These are phyloP conservation scores for Pluvialis apricaria DNA, from an alignment of 2,113 vertebrate genomes.

Conservation along the genomic window DNA sequence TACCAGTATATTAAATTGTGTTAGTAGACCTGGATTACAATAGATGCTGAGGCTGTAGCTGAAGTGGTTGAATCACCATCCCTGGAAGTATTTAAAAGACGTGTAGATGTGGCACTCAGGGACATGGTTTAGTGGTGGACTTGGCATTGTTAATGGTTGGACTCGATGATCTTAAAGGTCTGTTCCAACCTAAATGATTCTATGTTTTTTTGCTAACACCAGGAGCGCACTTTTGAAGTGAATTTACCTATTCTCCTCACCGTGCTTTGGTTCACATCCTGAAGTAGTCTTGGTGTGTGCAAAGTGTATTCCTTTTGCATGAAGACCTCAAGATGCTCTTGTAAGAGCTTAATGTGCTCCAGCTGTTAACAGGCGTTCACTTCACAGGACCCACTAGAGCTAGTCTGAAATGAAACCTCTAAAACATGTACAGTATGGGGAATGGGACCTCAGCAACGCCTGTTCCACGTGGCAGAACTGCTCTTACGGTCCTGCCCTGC, in stretches of 20 bases:
- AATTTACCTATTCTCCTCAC: fast-evolving
- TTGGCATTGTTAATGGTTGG: not conserved
- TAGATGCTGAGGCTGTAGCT: too few species aligned
- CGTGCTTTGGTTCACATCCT: not conserved
- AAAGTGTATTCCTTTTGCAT: fast-evolving
- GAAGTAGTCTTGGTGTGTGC: too few species aligned
- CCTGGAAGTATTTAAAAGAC: not conserved
- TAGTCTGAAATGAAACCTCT: not conserved
- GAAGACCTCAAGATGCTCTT: not conserved
- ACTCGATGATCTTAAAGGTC: not conserved
- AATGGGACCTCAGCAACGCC: not conserved
- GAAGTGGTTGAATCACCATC: not conserved
- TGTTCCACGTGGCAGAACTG: not conserved
- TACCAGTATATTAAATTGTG: too few species aligned
- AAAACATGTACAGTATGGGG: fast-evolving
- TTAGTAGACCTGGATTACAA: not conserved
- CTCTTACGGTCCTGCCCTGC: not conserved
- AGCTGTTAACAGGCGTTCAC: not conserved
- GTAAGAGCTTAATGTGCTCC: not conserved
- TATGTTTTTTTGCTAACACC: not conserved
- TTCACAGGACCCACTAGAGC: not conserved
- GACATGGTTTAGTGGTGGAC: not conserved
- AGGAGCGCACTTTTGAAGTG: not conserved
- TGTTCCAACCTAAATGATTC: not conserved
- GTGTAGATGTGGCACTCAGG: not conserved